A percentile compares a stretch with the other conserved stretches of the same genome.
Evolutionary conservation across 2,888 invertebrate genomes (phyloP).

Genomic region (Bellardia pandia): DNA sequence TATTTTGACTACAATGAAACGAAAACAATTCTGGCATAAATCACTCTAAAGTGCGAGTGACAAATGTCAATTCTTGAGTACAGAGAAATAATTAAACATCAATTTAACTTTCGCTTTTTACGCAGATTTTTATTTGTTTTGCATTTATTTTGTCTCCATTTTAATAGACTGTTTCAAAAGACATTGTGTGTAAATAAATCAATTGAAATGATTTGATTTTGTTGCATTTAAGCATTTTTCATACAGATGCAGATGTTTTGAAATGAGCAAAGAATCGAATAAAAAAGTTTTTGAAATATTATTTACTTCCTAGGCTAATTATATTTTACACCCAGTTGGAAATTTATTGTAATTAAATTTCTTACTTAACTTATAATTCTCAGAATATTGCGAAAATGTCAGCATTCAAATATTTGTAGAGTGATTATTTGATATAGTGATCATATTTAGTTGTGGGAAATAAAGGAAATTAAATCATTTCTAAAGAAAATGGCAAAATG

Average conservation of each 20-base stretch:
- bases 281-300: neutral
- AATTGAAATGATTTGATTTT: constrained; percentile 51
- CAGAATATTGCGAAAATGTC: too few species aligned
- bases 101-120: constrained; percentile 69
- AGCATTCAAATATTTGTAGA: too few species aligned
- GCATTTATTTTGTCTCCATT: constrained; percentile 9
- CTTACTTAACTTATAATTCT: too few species aligned
- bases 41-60: constrained; percentile 82
- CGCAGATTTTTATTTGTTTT: neutral
- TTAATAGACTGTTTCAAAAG: constrained; percentile 59
- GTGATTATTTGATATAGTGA: too few species aligned
- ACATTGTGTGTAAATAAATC: constrained; percentile 55
- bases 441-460: too few species aligned
- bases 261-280: neutral
- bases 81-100: constrained; percentile 73
- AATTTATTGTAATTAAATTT: neutral
- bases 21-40: constrained; percentile 78
- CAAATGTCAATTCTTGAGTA: constrained; percentile 78
- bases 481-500: too few species aligned
- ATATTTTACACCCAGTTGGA: neutral
- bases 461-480: too few species aligned
- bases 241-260: constrained; percentile 48
- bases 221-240: constrained; percentile 18
- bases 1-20: constrained; percentile 59
- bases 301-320: constrained; percentile 14